Percentiles rank a stretch among this genome's conserved stretches.
Evolutionary conservation across 2,797 vertebrate genomes (phyloP).

Genomic region (Heteromormyrus szaboi): DNA sequence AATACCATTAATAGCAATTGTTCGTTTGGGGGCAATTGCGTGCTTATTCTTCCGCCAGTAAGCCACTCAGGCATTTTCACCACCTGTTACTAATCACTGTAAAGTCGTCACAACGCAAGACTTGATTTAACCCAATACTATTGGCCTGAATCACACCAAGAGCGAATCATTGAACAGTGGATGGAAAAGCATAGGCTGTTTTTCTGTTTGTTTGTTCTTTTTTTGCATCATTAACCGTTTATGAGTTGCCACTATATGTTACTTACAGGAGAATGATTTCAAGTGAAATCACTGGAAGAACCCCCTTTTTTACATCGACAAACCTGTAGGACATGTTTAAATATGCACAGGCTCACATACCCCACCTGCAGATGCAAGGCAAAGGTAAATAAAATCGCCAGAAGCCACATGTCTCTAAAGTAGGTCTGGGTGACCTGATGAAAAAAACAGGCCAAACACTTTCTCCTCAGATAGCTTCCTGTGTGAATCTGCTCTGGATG

Average conservation of each 20-base stretch:
- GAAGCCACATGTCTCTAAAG: conserved; percentile 14
- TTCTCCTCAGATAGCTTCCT: background rate
- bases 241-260: conserved; percentile 87
- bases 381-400: conserved; percentile 42
- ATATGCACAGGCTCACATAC: conserved; percentile 66
- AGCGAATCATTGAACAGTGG: conserved; percentile 39
- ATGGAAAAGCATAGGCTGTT: conserved; percentile 52
- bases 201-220: conserved; percentile 42
- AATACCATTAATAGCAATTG: conserved; percentile 17
- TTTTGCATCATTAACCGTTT: conserved; percentile 80
- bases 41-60: conserved; percentile 3
- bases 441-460: background rate
- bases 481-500: background rate
- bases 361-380: conserved; percentile 72
- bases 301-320: conserved; percentile 50
- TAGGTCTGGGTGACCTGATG: conserved; percentile 14
- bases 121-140: conserved; percentile 57
- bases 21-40: conserved; percentile 3
- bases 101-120: conserved; percentile 48
- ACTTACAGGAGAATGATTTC: conserved; percentile 82
- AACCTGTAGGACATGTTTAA: conserved; percentile 65
- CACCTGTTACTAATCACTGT: conserved; percentile 67
- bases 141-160: conserved; percentile 47
- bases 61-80: conserved; percentile 41
- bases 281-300: conserved; percentile 69